Conservation (phyloP, 1,140 invertebrate genomes). For the Drosophila biarmipes region DNA sequence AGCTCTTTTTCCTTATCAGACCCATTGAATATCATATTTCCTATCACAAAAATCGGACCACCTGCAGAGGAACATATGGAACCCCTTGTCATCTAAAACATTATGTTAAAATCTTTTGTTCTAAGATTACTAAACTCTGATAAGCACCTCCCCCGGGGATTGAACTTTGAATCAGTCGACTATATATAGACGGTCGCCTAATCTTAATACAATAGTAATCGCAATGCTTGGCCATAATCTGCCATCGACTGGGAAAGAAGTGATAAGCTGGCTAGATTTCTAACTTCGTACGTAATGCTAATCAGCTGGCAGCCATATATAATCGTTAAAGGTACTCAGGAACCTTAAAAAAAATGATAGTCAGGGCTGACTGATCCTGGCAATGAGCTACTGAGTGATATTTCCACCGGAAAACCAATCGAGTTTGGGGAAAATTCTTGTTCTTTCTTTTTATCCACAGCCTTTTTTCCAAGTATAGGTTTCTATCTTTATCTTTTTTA, state of each 20-base stretch:
- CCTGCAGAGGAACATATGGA: neutral
- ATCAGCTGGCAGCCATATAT: conserved; percentile 29
- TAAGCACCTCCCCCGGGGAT: conserved; percentile 3
- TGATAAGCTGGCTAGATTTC: conserved; percentile 35
- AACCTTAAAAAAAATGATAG: neutral
- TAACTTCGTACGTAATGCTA: conserved; percentile 45
- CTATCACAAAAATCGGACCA: conserved; percentile 5
- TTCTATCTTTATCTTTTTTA: too few relatives aligned
- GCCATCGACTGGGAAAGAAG: conserved; percentile 10
- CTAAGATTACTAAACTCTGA: neutral
- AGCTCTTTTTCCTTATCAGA: neutral
- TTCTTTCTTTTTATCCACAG: neutral
- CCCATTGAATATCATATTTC: neutral
- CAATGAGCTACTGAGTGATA: conserved; percentile 8
- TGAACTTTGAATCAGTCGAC: conserved; percentile 34
- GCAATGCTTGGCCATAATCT: conserved; percentile 46
- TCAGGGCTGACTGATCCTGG: neutral
- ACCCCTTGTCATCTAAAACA: neutral
- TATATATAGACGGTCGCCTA: conserved; percentile 17
- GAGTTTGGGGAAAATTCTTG: too few relatives aligned
- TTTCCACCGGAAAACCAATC: neutral
- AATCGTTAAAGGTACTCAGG: conserved; percentile 13
- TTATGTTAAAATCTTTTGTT: too few relatives aligned
- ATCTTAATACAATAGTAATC: conserved; percentile 41
- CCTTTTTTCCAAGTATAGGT: neutral